A percentile compares a stretch with the other conserved stretches of the same genome.
Evolutionary conservation across 1,140 invertebrate species (phyloP).

Genomic region (Cyphomyrmex costatus): DNA sequence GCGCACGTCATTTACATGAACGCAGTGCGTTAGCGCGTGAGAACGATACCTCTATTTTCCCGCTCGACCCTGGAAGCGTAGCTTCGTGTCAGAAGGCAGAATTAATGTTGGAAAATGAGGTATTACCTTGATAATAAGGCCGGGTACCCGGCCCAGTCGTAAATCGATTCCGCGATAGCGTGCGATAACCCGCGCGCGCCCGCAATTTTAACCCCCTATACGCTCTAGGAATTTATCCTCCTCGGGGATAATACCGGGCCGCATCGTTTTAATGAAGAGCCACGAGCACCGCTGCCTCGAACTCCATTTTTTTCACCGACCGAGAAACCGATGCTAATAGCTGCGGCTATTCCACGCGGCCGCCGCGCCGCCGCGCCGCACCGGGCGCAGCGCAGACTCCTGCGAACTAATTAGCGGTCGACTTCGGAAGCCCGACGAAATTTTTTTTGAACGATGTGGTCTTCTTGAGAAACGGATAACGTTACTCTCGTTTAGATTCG

Average conservation of each 20-base stretch:
- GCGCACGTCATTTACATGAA: conserved; percentile 12
- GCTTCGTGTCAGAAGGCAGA: conserved; percentile 20
- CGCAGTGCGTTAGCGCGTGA: not conserved
- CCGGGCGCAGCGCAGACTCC: not conserved
- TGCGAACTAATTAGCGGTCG: conserved; percentile 17
- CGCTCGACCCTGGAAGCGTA: conserved; percentile 16
- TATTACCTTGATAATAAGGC: conserved; percentile 46
- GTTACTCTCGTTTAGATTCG: not conserved
- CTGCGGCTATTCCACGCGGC: not conserved
- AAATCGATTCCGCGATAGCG: conserved; percentile 55
- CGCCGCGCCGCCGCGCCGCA: not conserved
- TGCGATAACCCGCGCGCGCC: conserved; percentile 34
- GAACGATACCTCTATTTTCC: conserved; percentile 41
- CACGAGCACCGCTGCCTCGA: conserved; percentile 36
- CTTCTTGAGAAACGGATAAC: not conserved
- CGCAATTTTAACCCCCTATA: conserved; percentile 44
- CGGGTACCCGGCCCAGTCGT: conserved; percentile 37
- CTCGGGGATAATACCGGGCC: conserved; percentile 31
- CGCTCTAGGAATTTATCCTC: conserved; percentile 39
- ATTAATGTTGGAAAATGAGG: conserved; percentile 52
- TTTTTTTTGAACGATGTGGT: conserved; percentile 1
- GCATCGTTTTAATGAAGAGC: conserved; percentile 60
- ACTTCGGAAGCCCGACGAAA: conserved; percentile 23
- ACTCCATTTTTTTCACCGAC: conserved; percentile 34
- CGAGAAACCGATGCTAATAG: conserved; percentile 51